A percentile compares a stretch with the other conserved stretches of the same genome.
Conservation (phyloP, 2,888 invertebrate species). For the Entomobrya proxima region DNA sequence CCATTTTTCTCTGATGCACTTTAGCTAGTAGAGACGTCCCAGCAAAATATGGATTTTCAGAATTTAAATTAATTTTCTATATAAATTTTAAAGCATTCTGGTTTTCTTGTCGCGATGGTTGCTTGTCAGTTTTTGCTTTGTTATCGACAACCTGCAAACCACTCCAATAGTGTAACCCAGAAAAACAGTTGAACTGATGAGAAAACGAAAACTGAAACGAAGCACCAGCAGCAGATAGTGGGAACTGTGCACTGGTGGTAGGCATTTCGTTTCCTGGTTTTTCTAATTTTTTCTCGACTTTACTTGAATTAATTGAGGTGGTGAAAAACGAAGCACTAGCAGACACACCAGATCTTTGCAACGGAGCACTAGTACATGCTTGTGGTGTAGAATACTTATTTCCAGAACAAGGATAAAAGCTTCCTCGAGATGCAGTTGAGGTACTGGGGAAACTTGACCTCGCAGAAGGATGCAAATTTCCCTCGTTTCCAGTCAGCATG, state of each 20-base stretch:
- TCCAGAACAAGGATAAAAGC: not conserved
- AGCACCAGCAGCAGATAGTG: too few species aligned
- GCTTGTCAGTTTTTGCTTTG: not conserved
- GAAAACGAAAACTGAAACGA: slow-evolving; percentile 71
- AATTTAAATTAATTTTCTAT: too few species aligned
- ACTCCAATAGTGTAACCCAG: slow-evolving; percentile 71
- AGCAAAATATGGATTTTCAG: too few species aligned
- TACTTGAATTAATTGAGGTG: too few species aligned
- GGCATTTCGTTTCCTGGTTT: too few species aligned
- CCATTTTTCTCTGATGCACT: too few species aligned
- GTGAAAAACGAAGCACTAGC: too few species aligned
- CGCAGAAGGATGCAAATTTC: not conserved
- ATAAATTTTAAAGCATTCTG: too few species aligned
- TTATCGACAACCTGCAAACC: slow-evolving; percentile 39
- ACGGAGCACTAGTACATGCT: not conserved
- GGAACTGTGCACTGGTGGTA: too few species aligned
- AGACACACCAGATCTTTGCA: not conserved
- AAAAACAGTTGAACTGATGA: slow-evolving; percentile 72
- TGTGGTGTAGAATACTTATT: not conserved
- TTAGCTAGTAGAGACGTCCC: too few species aligned
- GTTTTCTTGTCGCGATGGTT: not conserved
- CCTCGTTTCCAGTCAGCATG: slow-evolving; percentile 67
- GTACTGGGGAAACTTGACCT: not conserved
- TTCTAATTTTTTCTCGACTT: too few species aligned
- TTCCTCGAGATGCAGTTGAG: not conserved